Conservation (phyloP, 2,113 vertebrate genomes). For the Apteryx owenii region DNA sequence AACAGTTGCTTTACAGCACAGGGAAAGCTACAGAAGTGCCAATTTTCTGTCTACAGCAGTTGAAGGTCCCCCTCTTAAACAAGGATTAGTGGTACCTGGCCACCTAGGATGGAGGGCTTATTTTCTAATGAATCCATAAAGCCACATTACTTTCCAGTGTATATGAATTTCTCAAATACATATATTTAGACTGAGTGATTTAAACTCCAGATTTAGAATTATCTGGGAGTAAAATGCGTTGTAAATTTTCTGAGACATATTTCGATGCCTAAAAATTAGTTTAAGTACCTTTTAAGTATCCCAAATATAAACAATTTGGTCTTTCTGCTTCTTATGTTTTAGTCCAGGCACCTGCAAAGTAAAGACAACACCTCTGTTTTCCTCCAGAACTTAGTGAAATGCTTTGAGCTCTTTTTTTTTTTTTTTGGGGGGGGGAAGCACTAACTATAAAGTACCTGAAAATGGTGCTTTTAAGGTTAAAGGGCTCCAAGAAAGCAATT, state of each 20-base stretch:
- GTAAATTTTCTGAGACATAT: background rate
- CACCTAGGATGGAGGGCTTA: background rate
- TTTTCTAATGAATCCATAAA: background rate
- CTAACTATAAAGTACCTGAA: background rate
- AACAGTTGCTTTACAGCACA: background rate
- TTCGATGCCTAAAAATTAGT: background rate
- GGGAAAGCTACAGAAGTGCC: background rate
- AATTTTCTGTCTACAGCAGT: background rate
- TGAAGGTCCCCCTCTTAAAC: background rate
- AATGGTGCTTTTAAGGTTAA: background rate
- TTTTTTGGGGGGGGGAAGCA: too few relatives aligned
- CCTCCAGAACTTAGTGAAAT: background rate
- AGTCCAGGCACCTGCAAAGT: background rate
- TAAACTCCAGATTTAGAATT: background rate
- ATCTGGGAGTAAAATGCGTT: background rate
- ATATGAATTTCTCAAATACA: background rate
- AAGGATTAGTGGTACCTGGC: background rate
- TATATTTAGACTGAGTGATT: background rate
- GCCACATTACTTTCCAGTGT: slow-evolving; percentile 4
- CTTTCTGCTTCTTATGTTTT: background rate
- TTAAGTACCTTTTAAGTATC: background rate
- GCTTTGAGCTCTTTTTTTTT: background rate
- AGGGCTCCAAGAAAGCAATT: background rate
- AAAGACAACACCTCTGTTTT: background rate
- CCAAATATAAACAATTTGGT: background rate